Base-by-base conservation (phyloP, 1,140 invertebrate species). In the Papilio machaon region DNA sequence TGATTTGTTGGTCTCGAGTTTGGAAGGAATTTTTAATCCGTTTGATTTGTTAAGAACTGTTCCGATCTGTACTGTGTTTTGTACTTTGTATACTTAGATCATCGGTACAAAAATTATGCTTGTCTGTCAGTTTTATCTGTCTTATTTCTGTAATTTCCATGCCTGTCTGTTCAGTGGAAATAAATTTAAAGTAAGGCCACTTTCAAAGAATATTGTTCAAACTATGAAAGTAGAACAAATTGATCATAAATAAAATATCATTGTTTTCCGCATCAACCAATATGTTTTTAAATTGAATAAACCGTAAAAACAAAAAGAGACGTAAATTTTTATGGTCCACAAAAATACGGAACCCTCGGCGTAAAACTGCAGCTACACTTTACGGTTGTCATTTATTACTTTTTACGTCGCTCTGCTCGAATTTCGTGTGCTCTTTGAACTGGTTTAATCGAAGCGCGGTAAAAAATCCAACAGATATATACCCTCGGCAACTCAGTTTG, bases 381-480 rank as follows among this genome's bases (percentile, higher is more conserved):
- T 79, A 81, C 83, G 79, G 83, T 73, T 80, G 73, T 81, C 80
- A 82, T 80, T 83, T 85, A 87, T 82, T 82, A 85, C 85, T 90
- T 88, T 88, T 90, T 89, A 88, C 81, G 82, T 80, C 80, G 82
- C 85, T 83, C 85, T 86, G 83, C 85, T 90, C 85, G 85, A 86
- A 86, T 89, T 91, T 91, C 90, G 87, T 86, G 85, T 90, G 91
- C 88, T 92, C 90, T 91, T 90, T 91, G 90, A 92, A 92, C 90
- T 91, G 90, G 88, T 91, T 92, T 88, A 87, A 90, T 88, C 82
- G 87, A 89, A 87, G 84, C 80, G 75, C 73, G 78, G 85, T 88
- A 90, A 91, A 91, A 91, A 90, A 86, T 84, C 78, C 74, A 58
- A 84, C 84, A 87, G 86, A 87, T 85, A 88, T 85, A 89, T 47